These are phyloP conservation scores for Cardiocondyla obscurior DNA, from an alignment of 1,140 invertebrate genomes.

Conservation along the genomic window DNA sequence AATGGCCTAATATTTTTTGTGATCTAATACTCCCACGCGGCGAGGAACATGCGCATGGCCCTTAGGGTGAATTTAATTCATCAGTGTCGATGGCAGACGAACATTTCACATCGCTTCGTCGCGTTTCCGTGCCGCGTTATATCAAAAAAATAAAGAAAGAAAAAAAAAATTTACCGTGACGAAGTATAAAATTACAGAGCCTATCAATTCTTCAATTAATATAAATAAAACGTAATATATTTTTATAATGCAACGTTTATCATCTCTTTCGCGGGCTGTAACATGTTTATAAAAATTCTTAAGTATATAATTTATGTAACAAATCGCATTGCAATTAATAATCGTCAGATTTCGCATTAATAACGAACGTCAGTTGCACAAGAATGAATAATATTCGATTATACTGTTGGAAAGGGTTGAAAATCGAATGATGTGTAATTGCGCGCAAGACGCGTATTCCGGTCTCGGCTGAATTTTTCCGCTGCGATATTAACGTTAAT, in stretches of 20 bases:
- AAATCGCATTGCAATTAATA: neutral
- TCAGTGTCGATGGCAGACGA: slow-evolving; percentile 78
- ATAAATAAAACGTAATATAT: neutral
- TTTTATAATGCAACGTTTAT: neutral
- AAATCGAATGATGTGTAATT: neutral
- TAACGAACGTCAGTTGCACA: neutral
- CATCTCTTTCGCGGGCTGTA: neutral
- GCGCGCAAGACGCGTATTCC: neutral
- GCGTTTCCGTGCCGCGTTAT: neutral
- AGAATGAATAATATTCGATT: neutral
- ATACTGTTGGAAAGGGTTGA: neutral
- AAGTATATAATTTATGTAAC: neutral
- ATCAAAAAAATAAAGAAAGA: too few species aligned
- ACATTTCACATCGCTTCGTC: slow-evolving; percentile 74
- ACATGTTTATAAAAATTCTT: neutral
- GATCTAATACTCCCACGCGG: slow-evolving; percentile 68
- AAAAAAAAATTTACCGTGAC: slow-evolving; percentile 48
- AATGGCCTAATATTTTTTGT: slow-evolving; percentile 63
- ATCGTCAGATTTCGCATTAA: neutral
- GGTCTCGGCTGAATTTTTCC: slow-evolving; percentile 34
- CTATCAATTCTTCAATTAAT: neutral
- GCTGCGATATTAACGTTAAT: slow-evolving; percentile 63
- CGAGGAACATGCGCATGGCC: slow-evolving; percentile 24
- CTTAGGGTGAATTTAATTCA: slow-evolving; percentile 72
- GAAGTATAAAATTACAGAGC: slow-evolving; percentile 42